Percentiles rank a stretch among this genome's conserved stretches.
phyloP scores from a whole-genome alignment of 2,888 invertebrate genomes.

The Phyllotreta cruciferae region DNA sequence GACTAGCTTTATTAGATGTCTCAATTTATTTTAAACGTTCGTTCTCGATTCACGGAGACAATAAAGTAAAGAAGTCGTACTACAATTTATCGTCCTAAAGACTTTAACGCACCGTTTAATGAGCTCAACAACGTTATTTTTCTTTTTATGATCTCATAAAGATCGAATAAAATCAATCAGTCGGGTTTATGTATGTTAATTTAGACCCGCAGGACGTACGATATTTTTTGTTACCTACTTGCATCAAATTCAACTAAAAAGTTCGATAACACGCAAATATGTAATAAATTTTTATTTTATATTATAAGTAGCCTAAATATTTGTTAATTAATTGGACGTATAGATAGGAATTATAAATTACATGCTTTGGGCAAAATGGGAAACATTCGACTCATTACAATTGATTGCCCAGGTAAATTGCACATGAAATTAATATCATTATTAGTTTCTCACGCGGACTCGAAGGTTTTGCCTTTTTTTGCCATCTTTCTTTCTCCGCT shows the following conservation, averaged over 20 bases:
- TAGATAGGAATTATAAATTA: constrained; percentile 15
- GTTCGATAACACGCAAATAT: too few relatives aligned
- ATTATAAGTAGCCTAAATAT: too few relatives aligned
- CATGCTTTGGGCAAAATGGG: constrained; percentile 2
- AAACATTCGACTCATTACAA: constrained; percentile 32
- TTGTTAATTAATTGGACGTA: too few relatives aligned
- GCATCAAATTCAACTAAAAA: too few relatives aligned
- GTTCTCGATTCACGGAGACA: constrained; percentile 28
- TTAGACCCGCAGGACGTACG: not conserved
- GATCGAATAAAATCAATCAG: constrained; percentile 16
- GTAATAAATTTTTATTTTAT: too few relatives aligned
- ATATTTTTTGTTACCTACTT: too few relatives aligned
- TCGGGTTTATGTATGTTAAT: constrained; percentile 3
- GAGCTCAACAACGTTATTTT: constrained; percentile 8
- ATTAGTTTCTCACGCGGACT: constrained; percentile 34
- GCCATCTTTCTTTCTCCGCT: not conserved
- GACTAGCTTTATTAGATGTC: constrained; percentile 28
- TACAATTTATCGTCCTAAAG: constrained; percentile 29
- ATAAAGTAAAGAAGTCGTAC: constrained; percentile 27
- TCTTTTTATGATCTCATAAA: constrained; percentile 10
- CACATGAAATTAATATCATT: constrained; percentile 37
- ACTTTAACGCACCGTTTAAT: constrained; percentile 28
- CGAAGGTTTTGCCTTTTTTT: constrained; percentile 5
- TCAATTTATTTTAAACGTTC: constrained; percentile 29
- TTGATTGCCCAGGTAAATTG: constrained; percentile 30